Evolutionary conservation across 2,113 vertebrate genomes (phyloP), one percentile per base, ranked within the genome.

Genomic region (Loxodonta africana): DNA sequence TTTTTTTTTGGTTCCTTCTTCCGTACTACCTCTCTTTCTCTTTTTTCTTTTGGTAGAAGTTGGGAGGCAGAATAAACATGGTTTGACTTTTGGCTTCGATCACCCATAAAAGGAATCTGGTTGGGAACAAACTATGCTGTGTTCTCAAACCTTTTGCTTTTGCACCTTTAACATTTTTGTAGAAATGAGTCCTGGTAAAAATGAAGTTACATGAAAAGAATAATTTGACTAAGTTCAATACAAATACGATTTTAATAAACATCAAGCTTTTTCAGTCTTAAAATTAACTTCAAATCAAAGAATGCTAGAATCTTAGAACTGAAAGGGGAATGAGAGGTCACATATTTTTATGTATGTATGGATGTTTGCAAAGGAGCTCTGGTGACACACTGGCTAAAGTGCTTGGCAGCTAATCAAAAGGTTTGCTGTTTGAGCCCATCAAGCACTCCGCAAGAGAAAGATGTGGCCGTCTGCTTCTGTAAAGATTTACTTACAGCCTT

Each of bases 91-190:
- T 78, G 51, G 15, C 37, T 80, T 92, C 25, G 90, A 48, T 95
- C 26, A 82, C 11, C 28, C 37, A 71, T 8, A 60, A 65, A 62
- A 90, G 25, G 18, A 21, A 80, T 67, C 8, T 90, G 57, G 33
- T 37, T 90, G 63, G 37, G 28, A 71, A 83, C 8, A 90, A 73
- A 95, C 20, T 3, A 65, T 4, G 62, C 2, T n/a, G 83, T 30
- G 30, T 41, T 83, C 37, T 60, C 21, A 71, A 57, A 65, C 25
- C 2, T 9, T 94, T 96, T 57, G 33, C n/a, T 93, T 21, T 74
- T 83, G 8, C 74, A 90, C 21, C 78, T 97, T 78, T 87, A 95
- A 77, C 46, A 76, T 46, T 90, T 90, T 95, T 93, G 11, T 20
- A 69, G 57, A 93, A 93, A 46, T 51, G 41, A 88, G 88, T 84